Base-by-base conservation (phyloP, 2,797 vertebrate genomes). In the Oophaga sylvatica region DNA sequence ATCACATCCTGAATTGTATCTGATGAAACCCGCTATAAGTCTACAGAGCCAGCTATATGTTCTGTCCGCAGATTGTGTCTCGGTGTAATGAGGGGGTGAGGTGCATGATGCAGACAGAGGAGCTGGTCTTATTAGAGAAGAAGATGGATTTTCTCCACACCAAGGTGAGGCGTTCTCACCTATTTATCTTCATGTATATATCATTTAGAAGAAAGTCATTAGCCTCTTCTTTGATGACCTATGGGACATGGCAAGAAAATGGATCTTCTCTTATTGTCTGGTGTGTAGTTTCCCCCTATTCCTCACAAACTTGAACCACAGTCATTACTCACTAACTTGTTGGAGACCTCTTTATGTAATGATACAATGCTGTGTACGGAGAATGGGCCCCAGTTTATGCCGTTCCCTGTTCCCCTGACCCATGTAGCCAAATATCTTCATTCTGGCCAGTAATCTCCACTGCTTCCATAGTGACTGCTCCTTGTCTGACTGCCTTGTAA, bases 71-170 rank as follows among this genome's bases (percentile, higher is more conserved):
- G 96, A 94, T 96, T 9, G 90, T 96, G 79, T 85, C n/a, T 0
- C 91, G 93, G 35, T 96, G 96, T 84, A 92, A 97, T 59, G n/a
- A 89, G 0, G 90, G 91, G 0, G 93, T 96, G 60, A 87, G 31
- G 62, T 91, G 90, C 88, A 95, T 96, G 94, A 95, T 95, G 88
- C 93, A 79, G 89, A 95, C 95, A 0, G 96, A 96, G 88, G 93
- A 96, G 89, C 92, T 97, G 86, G 93, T 96, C 81, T 89, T 77
- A n/a, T 91, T 96, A 88, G 94, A 95, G 86, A 94, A 92, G 90
- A 90, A 88, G 53, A 81, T 97, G 90, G 94, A 95, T 82, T 97
- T 96, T 82, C 77, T 85, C 67, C 93, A 91, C 59, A 88, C 95
- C 5, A 96, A 96, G 95, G 96, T 96, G 57, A 77, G 75, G 84